Base-by-base conservation (phyloP, 1,140 invertebrate genomes). In the Magallana angulata region DNA sequence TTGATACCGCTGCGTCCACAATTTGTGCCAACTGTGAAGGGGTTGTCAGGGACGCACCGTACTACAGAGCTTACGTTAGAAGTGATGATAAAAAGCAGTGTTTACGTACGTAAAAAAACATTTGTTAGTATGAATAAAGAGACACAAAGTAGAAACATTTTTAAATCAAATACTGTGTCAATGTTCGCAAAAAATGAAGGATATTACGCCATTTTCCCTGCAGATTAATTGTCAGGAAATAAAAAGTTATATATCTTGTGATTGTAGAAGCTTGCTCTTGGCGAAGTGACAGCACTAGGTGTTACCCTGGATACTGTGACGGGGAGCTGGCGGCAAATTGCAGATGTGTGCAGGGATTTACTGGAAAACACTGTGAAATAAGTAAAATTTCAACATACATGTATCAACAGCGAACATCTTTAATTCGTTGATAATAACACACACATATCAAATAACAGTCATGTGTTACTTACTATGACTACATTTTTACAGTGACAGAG, bases 231-330 rank as follows among this genome's bases (percentile, higher is more conserved):
- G 24, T 24, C 24, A 24, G 24, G 24, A 48, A 48, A 48, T 48
- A 48, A 5, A 48, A 4, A 5, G 36, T 64, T 64, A 36, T 24
- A 7, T 30, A 7, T 30, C 11, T 62, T 62, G 18, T 82, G 1
- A 57, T 71, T 76, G 30, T 84, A 90, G 89, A 90, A 86, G 84
- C 88, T 4, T 90, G 89, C 84, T 90, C 89, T 14, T 90, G 89
- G 89, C 58, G 87, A 0, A 58, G 64, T 24, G 88, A 89, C 86
- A 90, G 89, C 76, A 90, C 87, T 7, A 60, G 85, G 1, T 90
- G 89, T 84, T 90, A 87, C 62, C 89, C 89, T 16, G 89, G 89
- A 9, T 85, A 71, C 18, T 90, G 89, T 62, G 30, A n/a, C 4
- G n/a, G 18, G 6, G 89, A 88, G 30, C 64, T 87, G 48, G 81